Base-by-base conservation (phyloP, 2,113 vertebrate genomes). In the Nestor notabilis region DNA sequence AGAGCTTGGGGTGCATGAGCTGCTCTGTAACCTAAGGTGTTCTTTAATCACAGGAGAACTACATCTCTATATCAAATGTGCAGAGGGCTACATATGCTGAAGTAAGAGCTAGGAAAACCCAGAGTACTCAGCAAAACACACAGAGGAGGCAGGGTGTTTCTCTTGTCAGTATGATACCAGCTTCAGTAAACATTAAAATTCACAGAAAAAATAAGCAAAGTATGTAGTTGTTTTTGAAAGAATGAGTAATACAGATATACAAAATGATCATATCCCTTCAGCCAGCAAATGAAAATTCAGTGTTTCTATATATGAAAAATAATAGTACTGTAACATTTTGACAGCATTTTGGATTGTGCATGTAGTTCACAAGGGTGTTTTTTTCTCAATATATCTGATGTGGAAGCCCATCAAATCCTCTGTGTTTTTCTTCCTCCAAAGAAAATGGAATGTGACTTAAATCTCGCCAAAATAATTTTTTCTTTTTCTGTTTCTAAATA, bases 1-100 rank as follows among this genome's bases (percentile, higher is more conserved):
- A 56, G 29, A n/a, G 17, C 17, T 56, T 2, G 0, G 18, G 15
- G 50, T 4, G 0, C 2, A 0, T 52, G 16, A 56, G 11, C 58
- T 83, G 11, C 31, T 87, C 55, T 43, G 19, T 14, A 39, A 60
- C 20, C 33, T 14, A 7, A 43, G 14, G 41, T 10, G 9, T 47
- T 33, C 16, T 14, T 63, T 18, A 17, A 19, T 43, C 12, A 41
- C 24, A 39, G 58, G 39, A 90, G 20, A 28, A 49, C 27, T 68
- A 64, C 33, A 79, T 23, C 12, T 53, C 61, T 56, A 6, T 25
- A 20, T 5, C 3, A 2, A 13, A 28, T 5, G 4, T 33, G 17
- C 25, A 81, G 37, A 58, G 29, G 31, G 23, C 3, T 28, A 11
- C 37, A 58, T 37, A 29, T 3, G 33, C 5, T 10, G 17, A 17